A percentile compares a stretch with the other conserved stretches of the same genome.
These are phyloP conservation scores for Tipula confusa DNA, from an alignment of 2,888 invertebrate genomes.

Conservation along the genomic window DNA sequence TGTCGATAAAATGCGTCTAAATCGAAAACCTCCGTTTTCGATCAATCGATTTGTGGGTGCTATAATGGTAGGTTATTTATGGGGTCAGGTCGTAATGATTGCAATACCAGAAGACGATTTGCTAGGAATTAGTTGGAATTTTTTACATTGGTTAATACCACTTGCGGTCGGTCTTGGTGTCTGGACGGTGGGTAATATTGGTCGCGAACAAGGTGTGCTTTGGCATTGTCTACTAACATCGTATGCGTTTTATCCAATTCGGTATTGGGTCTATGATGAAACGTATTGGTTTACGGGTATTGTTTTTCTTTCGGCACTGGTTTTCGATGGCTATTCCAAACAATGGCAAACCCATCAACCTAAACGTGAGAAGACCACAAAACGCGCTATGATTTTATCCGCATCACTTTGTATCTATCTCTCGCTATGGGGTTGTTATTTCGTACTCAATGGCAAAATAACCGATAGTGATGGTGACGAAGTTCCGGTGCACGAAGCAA, in stretches of 20 bases:
- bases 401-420: constrained; percentile 65
- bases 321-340: constrained; percentile 73
- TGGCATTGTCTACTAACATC: constrained; percentile 67
- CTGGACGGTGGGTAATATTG: constrained; percentile 87
- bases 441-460: constrained; percentile 84
- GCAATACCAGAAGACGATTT: constrained; percentile 75
- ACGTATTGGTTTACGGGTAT: constrained; percentile 65
- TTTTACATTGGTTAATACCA: constrained; percentile 69
- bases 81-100: constrained; percentile 68
- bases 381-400: constrained; percentile 58
- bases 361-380: constrained; percentile 45
- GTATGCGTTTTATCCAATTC: constrained; percentile 60
- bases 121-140: constrained; percentile 64
- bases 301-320: constrained; percentile 60
- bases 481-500: constrained; percentile 80
- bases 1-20: constrained; percentile 56
- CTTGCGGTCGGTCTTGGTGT: constrained; percentile 73
- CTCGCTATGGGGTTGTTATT: constrained; percentile 69
- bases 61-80: constrained; percentile 72
- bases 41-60: constrained; percentile 72
- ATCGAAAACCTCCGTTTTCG: constrained; percentile 78
- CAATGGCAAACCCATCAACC: constrained; percentile 68
- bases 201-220: constrained; percentile 70
- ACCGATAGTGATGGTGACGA: constrained; percentile 82
- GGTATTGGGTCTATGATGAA: constrained; percentile 71